A percentile compares a stretch with the other conserved stretches of the same genome.
Evolutionary conservation across 2,888 invertebrate species (phyloP).

Genomic region (Archips crataeganus): DNA sequence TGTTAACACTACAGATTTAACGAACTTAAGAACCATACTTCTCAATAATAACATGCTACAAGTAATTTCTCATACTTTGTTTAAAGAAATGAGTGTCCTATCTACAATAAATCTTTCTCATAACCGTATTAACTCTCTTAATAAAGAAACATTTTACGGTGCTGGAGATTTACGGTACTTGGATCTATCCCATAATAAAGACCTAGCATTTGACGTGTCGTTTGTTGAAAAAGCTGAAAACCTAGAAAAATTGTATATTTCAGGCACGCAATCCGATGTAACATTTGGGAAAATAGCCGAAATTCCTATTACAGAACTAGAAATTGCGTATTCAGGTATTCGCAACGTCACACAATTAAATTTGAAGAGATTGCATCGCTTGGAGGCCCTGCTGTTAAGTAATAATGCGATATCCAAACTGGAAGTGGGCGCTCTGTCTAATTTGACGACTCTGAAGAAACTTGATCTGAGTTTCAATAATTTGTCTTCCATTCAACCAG

Average conservation of each 20-base stretch:
- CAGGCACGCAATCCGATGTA: slow-evolving; percentile 53
- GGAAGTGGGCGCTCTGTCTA: slow-evolving; percentile 55
- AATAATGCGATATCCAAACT: slow-evolving; percentile 58
- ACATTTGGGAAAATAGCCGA: slow-evolving; percentile 51
- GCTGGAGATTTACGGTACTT: slow-evolving; percentile 55
- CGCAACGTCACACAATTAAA: slow-evolving; percentile 54
- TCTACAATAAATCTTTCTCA: slow-evolving; percentile 55
- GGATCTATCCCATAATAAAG: slow-evolving; percentile 65
- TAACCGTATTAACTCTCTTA: slow-evolving; percentile 15
- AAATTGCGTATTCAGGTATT: slow-evolving; percentile 56
- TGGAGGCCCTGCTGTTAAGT: slow-evolving; percentile 56
- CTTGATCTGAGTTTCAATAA: slow-evolving; percentile 68
- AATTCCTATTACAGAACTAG: slow-evolving; percentile 50
- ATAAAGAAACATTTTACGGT: slow-evolving; percentile 52
- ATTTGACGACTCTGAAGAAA: slow-evolving; percentile 50
- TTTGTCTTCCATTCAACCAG: slow-evolving; percentile 65
- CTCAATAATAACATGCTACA: slow-evolving; percentile 64
- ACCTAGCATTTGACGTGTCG: slow-evolving; percentile 52
- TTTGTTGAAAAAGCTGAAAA: slow-evolving; percentile 49
- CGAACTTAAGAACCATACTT: slow-evolving; percentile 53
- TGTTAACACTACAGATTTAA: slow-evolving; percentile 62
- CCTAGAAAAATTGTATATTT: slow-evolving; percentile 56
- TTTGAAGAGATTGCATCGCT: slow-evolving; percentile 50
- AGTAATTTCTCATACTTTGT: slow-evolving; percentile 49
- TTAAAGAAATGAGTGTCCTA: slow-evolving; percentile 54